Base-by-base conservation (phyloP, 2,888 invertebrate species). In the Ligdia adustata region DNA sequence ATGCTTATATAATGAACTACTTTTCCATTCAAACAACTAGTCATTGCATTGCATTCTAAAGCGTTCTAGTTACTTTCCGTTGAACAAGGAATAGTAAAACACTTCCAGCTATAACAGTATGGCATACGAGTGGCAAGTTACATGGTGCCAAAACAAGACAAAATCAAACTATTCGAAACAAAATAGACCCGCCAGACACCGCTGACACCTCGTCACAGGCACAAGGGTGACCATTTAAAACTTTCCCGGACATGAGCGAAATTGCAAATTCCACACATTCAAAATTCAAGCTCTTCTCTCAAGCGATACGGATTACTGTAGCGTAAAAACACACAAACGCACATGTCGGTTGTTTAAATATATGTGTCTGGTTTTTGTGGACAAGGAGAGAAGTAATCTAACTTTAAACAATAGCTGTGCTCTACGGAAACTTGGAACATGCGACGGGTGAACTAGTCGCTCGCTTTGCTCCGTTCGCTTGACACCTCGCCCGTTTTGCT, bases 181-280 rank as follows among this genome's bases (percentile, higher is more conserved):
- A 79, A 82, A 83, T 79, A 69, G 75, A 69, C 66, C 72, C 68
- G 80, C 78, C 81, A 78, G 59, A 57, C 46, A 47, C 27, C 55
- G 60, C 45, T 66, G 72, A 74, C 79, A 72, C 72, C 71, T 74
- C 69, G 79, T 79, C 82, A 78, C 60, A 55, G 50, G 57, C 65
- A 74, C 73, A 73, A 69, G 69, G 74, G 71, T 66, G 69, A 71
- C 74, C 77, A 68, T 76, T 82, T 75, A 76, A 79, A 81, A 81
- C 73, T 81, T 81, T 65, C 57, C 60, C 43, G 44, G 54, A 55
- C 54, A 50, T 40, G 37, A 43, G 33, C 13, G 26, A 52, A 52
- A 55, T 39, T 54, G 50, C 33, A 52, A 45, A 46, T 43, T 46
- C 41, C 38, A 38, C 11, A 32, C 33, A 41, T 20, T 14, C 47